Evolutionary conservation across 2,113 vertebrate genomes (phyloP).

Genomic region (Misgurnus anguillicaudatus): DNA sequence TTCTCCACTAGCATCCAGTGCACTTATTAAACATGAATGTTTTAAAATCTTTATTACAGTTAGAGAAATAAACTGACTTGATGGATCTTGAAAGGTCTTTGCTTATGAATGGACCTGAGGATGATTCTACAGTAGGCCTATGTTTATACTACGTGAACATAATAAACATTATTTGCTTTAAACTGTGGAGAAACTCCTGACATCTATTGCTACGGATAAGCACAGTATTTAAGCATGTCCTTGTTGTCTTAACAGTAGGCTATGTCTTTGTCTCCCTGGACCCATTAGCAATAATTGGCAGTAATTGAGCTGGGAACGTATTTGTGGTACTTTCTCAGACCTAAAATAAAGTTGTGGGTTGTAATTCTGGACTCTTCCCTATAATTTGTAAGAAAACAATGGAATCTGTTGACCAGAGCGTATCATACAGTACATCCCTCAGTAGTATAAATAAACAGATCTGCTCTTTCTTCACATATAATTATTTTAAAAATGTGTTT

Average conservation of each 20-base stretch:
- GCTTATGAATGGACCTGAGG: no score
- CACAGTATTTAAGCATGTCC: slow-evolving; percentile 33
- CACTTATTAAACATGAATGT: slow-evolving; percentile 3
- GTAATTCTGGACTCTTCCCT: neutral
- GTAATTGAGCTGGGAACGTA: slow-evolving; percentile 20
- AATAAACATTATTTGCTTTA: no score
- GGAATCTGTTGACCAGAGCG: neutral
- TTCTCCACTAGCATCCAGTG: slow-evolving; percentile 1
- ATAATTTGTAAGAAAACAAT: neutral
- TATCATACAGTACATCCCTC: no score
- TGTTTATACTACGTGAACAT: neutral
- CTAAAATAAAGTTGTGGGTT: neutral
- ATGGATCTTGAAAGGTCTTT: neutral
- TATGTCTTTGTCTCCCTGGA: neutral
- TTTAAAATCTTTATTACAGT: neutral
- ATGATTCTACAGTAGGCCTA: no score
- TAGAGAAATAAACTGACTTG: neutral
- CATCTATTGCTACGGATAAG: no score
- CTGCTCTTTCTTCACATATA: no score
- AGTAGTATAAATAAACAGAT: no score
- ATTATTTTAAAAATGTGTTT: no score
- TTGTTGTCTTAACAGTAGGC: slow-evolving; percentile 29
- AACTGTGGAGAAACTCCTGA: no score
- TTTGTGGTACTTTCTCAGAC: slow-evolving; percentile 11
- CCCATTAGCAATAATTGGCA: slow-evolving; percentile 14